These are phyloP conservation scores for Oxystoma pomonae DNA, from an alignment of 2,888 invertebrate genomes.

Conservation along the genomic window DNA sequence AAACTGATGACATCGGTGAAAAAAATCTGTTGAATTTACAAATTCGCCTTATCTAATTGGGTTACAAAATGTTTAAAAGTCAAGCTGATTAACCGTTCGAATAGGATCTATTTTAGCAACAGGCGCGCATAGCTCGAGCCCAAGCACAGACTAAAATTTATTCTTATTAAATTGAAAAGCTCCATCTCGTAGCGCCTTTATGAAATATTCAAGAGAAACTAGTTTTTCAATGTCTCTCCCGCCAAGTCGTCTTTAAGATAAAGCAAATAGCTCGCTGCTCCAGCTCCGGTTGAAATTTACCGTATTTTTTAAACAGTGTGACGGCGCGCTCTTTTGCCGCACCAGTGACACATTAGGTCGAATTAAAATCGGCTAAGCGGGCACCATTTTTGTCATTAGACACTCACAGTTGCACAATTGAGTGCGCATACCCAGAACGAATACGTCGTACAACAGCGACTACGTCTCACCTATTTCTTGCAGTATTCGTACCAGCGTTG, in stretches of 20 bases:
- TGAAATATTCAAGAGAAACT: slow-evolving; percentile 21
- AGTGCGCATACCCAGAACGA: too few relatives aligned
- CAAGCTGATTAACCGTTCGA: background rate
- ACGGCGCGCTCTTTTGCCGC: background rate
- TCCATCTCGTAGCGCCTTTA: slow-evolving; percentile 14
- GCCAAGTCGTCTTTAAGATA: background rate
- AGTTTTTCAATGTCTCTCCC: slow-evolving; percentile 19
- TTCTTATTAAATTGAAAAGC: slow-evolving; percentile 22
- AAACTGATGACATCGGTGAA: too few relatives aligned
- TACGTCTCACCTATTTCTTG: too few relatives aligned
- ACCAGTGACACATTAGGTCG: too few relatives aligned
- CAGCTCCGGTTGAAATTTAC: background rate
- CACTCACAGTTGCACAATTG: too few relatives aligned
- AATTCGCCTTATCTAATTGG: too few relatives aligned
- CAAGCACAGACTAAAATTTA: slow-evolving; percentile 11
- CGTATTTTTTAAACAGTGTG: background rate
- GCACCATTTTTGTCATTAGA: too few relatives aligned
- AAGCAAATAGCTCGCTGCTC: background rate
- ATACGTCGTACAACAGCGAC: too few relatives aligned
- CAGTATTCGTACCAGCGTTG: too few relatives aligned
- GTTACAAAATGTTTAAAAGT: too few relatives aligned
- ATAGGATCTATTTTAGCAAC: slow-evolving; percentile 2
- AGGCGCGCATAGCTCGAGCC: background rate
- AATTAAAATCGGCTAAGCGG: too few relatives aligned
- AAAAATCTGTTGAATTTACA: too few relatives aligned